Evolutionary conservation across 2,888 invertebrate species (phyloP), one percentile per base, ranked within the genome.

Genomic region (Drosophila yooni): DNA sequence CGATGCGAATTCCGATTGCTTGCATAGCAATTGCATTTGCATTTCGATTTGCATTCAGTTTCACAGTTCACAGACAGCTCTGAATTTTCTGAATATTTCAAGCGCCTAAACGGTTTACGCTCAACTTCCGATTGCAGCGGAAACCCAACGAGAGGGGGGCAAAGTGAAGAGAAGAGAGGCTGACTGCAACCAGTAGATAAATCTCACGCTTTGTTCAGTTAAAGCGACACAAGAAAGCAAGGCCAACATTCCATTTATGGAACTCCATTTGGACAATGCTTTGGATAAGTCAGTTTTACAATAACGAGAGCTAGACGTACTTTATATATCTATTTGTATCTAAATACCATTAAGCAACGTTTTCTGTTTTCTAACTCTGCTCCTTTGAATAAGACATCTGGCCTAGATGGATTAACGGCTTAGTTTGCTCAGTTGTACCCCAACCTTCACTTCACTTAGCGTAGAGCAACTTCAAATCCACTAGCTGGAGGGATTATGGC

Each of bases 51-150:
- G 61, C 74, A 73, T 70, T 75, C 69, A 76, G 21, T 31, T 79
- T 52, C 52, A 21, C 52, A 73, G 74, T 73, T 74, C 79, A 66
- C 57, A 79, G 57, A 50, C 66, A 79, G 51, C 56, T 36, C 21
- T 21, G 34, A 34, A 74, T 65, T 64, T 40, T 63, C n/a, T 48
- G 46, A 48, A 73, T 69, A 65, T 64, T 57, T 31, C 33, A 51
- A 54, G 38, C 57, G 59, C 48, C 56, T 67, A 71, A 79, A 63
- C 72, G 61, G 31, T 71, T 70, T 56, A 62, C 59, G 54, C 64
- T 62, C 50, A 74, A 70, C 82, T 82, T 71, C 83, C 83, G 81
- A 72, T 29, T 48, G 27, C 18, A 27, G 13, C 25, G 31, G 15
- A 51, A 74, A 40, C 29, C 33, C 11, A 33, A 31, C 31, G 15